phyloP scores from a whole-genome alignment of 2,113 vertebrate genomes.

The Spilogale gracilis region DNA sequence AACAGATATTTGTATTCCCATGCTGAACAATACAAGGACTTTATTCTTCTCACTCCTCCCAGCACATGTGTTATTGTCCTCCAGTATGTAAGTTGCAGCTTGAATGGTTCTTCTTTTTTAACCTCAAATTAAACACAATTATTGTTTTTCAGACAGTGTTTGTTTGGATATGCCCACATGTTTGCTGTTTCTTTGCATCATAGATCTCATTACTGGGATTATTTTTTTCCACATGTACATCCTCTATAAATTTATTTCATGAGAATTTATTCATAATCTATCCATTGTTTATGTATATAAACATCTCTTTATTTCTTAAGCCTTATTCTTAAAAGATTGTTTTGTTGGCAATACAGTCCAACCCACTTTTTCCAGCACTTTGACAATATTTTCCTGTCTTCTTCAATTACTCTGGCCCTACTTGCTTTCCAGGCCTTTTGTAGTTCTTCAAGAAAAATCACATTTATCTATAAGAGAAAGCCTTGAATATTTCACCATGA shows the following conservation, averaged over 20 bases:
- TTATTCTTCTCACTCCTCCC: not conserved
- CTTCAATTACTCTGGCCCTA: not conserved
- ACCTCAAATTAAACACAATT: not conserved
- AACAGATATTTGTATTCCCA: constrained; percentile 35
- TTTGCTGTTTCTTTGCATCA: constrained; percentile 10
- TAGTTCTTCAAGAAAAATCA: not conserved
- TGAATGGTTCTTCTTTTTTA: constrained; percentile 26
- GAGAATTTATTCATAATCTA: not conserved
- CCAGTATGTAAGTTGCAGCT: not conserved
- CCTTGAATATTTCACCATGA: not conserved
- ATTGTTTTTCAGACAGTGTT: not conserved
- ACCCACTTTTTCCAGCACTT: not conserved
- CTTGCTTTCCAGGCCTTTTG: not conserved
- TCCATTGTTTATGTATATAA: constrained; percentile 33
- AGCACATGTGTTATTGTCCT: not conserved
- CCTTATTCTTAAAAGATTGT: constrained; percentile 27
- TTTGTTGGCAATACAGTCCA: not conserved
- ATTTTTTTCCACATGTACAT: not conserved
- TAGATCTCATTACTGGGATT: not conserved
- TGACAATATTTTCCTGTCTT: not conserved
- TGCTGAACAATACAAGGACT: constrained; percentile 14
- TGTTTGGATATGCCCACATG: not conserved
- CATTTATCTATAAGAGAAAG: not conserved
- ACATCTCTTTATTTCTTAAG: constrained; percentile 13
- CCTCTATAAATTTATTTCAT: constrained; percentile 15